A percentile compares a stretch with the other conserved stretches of the same genome.
These are phyloP conservation scores for Microctonus hyperodae DNA, from an alignment of 2,888 invertebrate genomes.

Conservation along the genomic window DNA sequence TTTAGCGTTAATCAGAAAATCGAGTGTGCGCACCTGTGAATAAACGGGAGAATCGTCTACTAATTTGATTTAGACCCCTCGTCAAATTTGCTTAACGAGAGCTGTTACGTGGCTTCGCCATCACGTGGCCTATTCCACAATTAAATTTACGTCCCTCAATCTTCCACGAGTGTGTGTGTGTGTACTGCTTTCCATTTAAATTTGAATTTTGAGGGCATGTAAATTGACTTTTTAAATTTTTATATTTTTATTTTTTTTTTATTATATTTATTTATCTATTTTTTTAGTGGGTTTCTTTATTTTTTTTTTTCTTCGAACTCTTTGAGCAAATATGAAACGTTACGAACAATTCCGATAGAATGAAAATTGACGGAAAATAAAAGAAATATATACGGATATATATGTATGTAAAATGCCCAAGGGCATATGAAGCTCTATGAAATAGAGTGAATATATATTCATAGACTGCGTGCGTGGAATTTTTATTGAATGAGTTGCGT, in stretches of 20 bases:
- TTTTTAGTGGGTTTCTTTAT: neutral
- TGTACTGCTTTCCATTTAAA: constrained; percentile 15
- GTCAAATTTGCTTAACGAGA: constrained; percentile 37
- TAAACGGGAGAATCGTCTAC: constrained; percentile 34
- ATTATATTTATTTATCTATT: neutral
- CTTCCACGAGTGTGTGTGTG: neutral
- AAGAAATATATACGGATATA: neutral
- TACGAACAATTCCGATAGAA: neutral
- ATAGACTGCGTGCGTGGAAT: neutral
- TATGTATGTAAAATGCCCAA: neutral
- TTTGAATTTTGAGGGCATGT: constrained; percentile 1
- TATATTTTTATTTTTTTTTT: neutral
- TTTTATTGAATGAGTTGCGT: neutral
- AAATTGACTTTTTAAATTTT: neutral
- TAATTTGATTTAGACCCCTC: constrained; percentile 36
- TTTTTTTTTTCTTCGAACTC: neutral
- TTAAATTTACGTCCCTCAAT: constrained; percentile 24
- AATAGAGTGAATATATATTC: constrained; percentile 1
- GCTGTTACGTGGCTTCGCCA: constrained; percentile 22
- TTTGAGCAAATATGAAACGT: neutral
- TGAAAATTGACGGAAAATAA: neutral
- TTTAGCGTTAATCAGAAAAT: constrained; percentile 30
- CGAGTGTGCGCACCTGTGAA: constrained; percentile 32
- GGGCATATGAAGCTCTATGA: neutral
- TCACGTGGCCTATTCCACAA: constrained; percentile 14